Percentiles rank a stretch among this genome's conserved stretches.
These are phyloP conservation scores for Seira sanloemensis DNA, from an alignment of 2,888 invertebrate genomes.

Conservation along the genomic window DNA sequence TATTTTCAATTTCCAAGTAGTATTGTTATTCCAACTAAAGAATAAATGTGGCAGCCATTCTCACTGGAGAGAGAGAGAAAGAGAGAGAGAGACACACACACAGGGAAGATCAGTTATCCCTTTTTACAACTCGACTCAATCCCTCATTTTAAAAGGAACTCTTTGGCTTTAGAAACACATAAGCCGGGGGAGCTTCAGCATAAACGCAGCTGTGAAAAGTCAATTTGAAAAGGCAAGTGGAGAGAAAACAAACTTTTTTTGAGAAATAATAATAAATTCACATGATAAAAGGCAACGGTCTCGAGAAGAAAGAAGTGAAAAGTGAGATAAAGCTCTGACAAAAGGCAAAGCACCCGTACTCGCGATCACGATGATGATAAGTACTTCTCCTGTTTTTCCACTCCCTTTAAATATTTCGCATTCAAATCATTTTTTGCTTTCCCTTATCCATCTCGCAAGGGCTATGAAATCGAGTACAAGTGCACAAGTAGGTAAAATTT, in stretches of 20 bases:
- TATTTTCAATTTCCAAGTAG: slow-evolving; percentile 48
- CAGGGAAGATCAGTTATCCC: slow-evolving; percentile 18
- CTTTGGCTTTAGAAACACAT: background rate
- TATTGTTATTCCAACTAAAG: slow-evolving; percentile 25
- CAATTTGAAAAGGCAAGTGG: background rate
- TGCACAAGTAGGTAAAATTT: too few relatives aligned
- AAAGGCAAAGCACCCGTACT: background rate
- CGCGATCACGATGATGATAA: background rate
- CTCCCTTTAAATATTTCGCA: background rate
- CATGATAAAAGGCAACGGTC: background rate
- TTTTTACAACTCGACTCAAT: background rate
- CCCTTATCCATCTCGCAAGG: too few relatives aligned
- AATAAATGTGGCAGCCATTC: background rate
- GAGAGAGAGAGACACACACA: slow-evolving; percentile 33
- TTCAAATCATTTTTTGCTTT: background rate
- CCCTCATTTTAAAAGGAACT: background rate
- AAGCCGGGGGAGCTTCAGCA: background rate
- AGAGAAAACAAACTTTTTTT: background rate
- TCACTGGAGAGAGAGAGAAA: background rate
- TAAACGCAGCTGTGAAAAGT: background rate
- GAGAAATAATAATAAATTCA: background rate
- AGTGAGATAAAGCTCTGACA: slow-evolving; percentile 4
- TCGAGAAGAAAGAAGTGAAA: slow-evolving; percentile 1
- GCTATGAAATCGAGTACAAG: too few relatives aligned
- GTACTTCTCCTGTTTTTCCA: background rate